Evolutionary conservation across 1,140 invertebrate genomes (phyloP).

Genomic region (Atopsyche davidsoni): DNA sequence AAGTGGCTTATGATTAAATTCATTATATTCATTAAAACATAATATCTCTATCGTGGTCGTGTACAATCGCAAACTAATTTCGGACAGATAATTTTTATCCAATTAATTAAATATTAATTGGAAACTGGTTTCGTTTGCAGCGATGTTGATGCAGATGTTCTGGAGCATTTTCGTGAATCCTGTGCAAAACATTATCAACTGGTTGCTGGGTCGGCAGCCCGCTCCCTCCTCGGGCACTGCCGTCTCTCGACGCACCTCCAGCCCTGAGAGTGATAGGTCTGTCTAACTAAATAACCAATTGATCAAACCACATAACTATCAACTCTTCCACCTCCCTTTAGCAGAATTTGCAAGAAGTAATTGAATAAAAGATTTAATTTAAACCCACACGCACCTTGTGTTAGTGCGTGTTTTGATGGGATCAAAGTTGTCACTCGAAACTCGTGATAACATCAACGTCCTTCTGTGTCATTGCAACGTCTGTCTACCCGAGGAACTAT

Average conservation of each 20-base stretch:
- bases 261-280: not conserved
- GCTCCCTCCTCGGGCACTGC: slow-evolving; percentile 1
- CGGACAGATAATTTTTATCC: no score
- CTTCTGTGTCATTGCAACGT: no score
- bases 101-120: not conserved
- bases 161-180: slow-evolving; percentile 37
- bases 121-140: slow-evolving; percentile 29
- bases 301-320: not conserved
- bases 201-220: slow-evolving; percentile 29
- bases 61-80: no score
- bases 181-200: slow-evolving; percentile 34
- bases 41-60: not conserved
- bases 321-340: no score
- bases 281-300: not conserved
- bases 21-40: not conserved
- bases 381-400: no score
- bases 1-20: no score
- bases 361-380: no score
- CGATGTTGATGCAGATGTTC: slow-evolving; percentile 39
- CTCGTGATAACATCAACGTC: no score
- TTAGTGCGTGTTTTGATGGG: no score
- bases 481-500: no score
- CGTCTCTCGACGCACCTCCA: not conserved
- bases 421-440: no score
- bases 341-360: no score